Percentiles rank a stretch among this genome's conserved stretches.
Conservation (phyloP, 30 jellyfish, hydroid and myxozoan genomes). For the Hydractinia echinata region DNA sequence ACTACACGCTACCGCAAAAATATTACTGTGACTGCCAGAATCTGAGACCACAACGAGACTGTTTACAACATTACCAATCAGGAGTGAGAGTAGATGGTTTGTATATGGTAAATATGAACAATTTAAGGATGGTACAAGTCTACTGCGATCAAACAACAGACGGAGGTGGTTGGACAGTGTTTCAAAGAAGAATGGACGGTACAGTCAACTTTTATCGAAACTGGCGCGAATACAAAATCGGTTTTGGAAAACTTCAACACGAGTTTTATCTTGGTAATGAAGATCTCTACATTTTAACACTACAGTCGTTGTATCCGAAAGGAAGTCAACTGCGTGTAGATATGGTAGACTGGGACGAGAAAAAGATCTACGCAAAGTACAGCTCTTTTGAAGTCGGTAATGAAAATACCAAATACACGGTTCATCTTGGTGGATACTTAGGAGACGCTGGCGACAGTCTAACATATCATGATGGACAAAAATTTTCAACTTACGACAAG, state of each 20-base stretch:
- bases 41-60: neutral
- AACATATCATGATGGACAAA: neutral
- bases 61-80: neutral
- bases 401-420: neutral
- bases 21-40: slow-evolving; percentile 7
- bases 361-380: neutral
- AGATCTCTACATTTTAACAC: neutral
- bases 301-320: slow-evolving; percentile 14
- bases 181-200: slow-evolving; percentile 2
- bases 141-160: slow-evolving; percentile 15
- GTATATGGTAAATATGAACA: neutral
- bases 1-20: neutral
- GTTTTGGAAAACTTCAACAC: slow-evolving; percentile 7
- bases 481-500: neutral
- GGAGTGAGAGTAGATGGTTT: slow-evolving; percentile 2
- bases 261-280: neutral
- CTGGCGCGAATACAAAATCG: neutral
- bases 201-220: neutral
- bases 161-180: slow-evolving; percentile 15
- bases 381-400: neutral
- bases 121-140: slow-evolving; percentile 5
- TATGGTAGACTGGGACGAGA: neutral
- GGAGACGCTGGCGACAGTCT: neutral
- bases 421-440: neutral
- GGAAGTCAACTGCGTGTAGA: neutral